Evolutionary conservation across 2,888 invertebrate species (phyloP).

Genomic region (Volucella zonaria): DNA sequence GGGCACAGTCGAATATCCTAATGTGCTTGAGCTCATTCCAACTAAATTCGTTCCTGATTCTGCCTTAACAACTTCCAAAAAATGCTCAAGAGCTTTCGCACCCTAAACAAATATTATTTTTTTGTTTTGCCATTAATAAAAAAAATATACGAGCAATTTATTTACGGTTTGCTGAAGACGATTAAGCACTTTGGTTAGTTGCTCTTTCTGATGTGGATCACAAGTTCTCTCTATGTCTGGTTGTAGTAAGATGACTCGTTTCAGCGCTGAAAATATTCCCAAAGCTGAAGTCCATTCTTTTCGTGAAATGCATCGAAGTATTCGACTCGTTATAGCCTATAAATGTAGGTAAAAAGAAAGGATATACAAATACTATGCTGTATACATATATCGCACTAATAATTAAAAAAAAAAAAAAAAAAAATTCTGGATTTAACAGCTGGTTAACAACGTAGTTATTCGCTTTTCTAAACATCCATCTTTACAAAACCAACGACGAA

Average conservation of each 20-base stretch:
- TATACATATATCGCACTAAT: too few species aligned
- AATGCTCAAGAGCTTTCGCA: conserved; percentile 94
- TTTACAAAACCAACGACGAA: too few species aligned
- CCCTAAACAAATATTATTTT: conserved; percentile 85
- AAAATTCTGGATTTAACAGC: too few species aligned
- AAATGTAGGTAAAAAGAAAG: too few species aligned
- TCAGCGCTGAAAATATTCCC: conserved; percentile 91
- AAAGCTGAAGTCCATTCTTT: conserved; percentile 92
- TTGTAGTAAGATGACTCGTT: conserved; percentile 89
- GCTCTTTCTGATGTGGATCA: conserved; percentile 87
- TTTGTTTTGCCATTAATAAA: too few species aligned
- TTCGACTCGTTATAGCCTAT: conserved; percentile 88
- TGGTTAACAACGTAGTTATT: too few species aligned
- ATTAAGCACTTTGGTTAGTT: conserved; percentile 89
- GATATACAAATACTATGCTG: too few species aligned
- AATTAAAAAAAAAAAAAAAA: too few species aligned
- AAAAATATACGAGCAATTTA: conserved; percentile 58
- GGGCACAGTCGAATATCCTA: conserved; percentile 84
- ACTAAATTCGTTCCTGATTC: conserved; percentile 90
- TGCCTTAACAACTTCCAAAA: conserved; percentile 92
- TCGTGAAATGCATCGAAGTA: conserved; percentile 89
- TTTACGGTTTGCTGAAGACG: conserved; percentile 89
- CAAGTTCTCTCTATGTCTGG: conserved; percentile 92
- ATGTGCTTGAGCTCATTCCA: conserved; percentile 80
- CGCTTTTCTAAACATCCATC: too few species aligned